Base-by-base conservation (phyloP, 2,113 vertebrate genomes). In the Panthera leo region DNA sequence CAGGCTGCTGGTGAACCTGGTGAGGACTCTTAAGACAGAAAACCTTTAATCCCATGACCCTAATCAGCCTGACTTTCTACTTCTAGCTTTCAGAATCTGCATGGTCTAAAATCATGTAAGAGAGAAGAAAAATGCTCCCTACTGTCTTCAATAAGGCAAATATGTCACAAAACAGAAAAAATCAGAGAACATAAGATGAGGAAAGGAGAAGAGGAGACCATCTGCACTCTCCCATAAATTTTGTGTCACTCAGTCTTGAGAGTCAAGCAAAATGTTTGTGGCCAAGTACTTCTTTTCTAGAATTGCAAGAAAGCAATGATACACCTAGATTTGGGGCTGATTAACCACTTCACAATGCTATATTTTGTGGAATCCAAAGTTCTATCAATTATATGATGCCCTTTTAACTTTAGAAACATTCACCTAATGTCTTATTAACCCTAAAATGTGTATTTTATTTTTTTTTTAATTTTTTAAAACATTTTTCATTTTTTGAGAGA, bases 351-450 rank as follows among this genome's bases (percentile, higher is more conserved):
- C 31, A 76, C 7, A 70, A 19, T 90, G 34, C 21, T 76, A 39
- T 55, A 36, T 25, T 88, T 96, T 75, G 21, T 85, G 51, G 45
- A 85, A 27, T 61, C 21, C 34, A 53, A 68, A 88, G 61, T 85
- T 48, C 15, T 55, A 58, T 39, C 61, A 93, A 31, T 75, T 67
- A 19, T 36, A 85, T 63, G 12, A 85, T 25, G 15, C 6, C 11
- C 5, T 45, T 82, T 13, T 90, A 84, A 75, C 55, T 93, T 92
- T 83, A 92, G 82, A 92, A 93, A 85, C 7, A 78, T 67, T 92
- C 27, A 73, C 16, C 31, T 76, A 48, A 31, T 94, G 15, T 51
- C 25, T 88, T 89, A 68, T 29, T 36, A n/a, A 18, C 1, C 3
- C 2, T 93, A 89, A 82, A 42, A 53, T 76, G 15, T 67, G 0